Conservation (phyloP, 2,113 vertebrate genomes). For the Toxotes jaculatrix region DNA sequence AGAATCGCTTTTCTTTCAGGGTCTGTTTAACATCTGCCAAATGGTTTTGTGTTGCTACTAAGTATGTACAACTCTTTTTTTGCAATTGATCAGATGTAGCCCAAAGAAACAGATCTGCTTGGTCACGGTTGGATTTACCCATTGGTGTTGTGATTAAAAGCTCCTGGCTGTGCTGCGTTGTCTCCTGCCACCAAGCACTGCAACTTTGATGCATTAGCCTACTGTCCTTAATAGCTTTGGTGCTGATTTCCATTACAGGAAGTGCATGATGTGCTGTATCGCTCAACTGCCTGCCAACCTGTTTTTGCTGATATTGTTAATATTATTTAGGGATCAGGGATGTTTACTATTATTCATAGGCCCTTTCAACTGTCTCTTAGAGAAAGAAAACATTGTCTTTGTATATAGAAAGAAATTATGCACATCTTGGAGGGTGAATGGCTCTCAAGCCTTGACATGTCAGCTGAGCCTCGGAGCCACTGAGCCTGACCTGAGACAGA, state of each 20-base stretch:
- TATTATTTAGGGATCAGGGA: constrained; percentile 32
- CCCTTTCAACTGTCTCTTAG: not conserved
- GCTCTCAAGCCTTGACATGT: constrained; percentile 25
- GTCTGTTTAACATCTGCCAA: constrained; percentile 23
- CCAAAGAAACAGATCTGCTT: constrained; percentile 18
- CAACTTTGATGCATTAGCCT: constrained; percentile 45
- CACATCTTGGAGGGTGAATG: not conserved
- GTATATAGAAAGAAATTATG: not conserved
- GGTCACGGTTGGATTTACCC: not conserved
- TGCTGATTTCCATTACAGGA: constrained; percentile 37
- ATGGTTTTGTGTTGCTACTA: constrained; percentile 25
- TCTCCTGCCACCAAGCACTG: constrained; percentile 12
- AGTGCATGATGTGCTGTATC: constrained; percentile 30
- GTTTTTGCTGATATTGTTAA: constrained; percentile 30
- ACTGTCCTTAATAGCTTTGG: constrained; percentile 25
- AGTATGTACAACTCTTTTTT: not conserved
- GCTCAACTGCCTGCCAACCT: not conserved
- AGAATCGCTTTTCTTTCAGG: constrained; percentile 1
- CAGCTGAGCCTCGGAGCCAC: constrained; percentile 49
- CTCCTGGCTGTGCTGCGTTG: constrained; percentile 16
- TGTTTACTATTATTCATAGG: constrained; percentile 13
- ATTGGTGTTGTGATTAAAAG: constrained; percentile 25
- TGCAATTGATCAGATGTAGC: constrained; percentile 23
- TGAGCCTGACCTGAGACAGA: constrained; percentile 65
- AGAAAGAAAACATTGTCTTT: not conserved